Base-by-base conservation (phyloP, 2,113 vertebrate genomes). In the Apteryx owenii region DNA sequence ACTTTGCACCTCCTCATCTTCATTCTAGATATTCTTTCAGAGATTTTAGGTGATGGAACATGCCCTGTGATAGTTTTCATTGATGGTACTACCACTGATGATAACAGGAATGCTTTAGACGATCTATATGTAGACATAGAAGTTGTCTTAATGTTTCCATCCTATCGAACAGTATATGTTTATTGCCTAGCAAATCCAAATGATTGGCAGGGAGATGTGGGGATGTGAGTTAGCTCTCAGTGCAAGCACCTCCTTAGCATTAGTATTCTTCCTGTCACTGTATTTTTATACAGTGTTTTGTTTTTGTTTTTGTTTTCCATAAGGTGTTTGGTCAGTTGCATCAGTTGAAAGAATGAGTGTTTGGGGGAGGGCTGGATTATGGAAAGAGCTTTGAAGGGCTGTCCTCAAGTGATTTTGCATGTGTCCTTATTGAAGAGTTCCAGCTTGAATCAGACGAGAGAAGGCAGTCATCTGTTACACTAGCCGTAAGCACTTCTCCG, bases 341-440 rank as follows among this genome's bases (percentile, higher is more conserved):
- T 44, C 69, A 71, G 20, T n/a, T 81, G 56, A 79, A 94, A 31
- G n/a, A 87, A 87, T 1, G 9, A 36, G 11, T 3, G 40, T 62
- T 51, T 26, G 0, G 0, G 15, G 29, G 12, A 89, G 29, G 17
- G 29, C 3, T 64, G 36, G 7, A 9, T 62, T 71, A 10, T 65
- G 9, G 42, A 60, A 54, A 53, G 66, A 53, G 60, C 51, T 81
- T 80, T 77, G n/a, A 94, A 73, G 38, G 65, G 31, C 48, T 69
- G 16, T 51, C 48, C 6, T 29, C 14, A 26, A 19, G 8, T 77
- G n/a, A 11, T 76, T 81, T 70, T 79, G 15, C 0, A 0, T 21
- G 29, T 29, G 40, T 71, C 40, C 3, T 1, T 54, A 33, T 5
- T 84, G 42, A 93, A 60, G 56, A 62, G 29, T 71, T 86, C 33